phyloP scores from a whole-genome alignment of 2,797 vertebrate species.

The Coregonus sp. region DNA sequence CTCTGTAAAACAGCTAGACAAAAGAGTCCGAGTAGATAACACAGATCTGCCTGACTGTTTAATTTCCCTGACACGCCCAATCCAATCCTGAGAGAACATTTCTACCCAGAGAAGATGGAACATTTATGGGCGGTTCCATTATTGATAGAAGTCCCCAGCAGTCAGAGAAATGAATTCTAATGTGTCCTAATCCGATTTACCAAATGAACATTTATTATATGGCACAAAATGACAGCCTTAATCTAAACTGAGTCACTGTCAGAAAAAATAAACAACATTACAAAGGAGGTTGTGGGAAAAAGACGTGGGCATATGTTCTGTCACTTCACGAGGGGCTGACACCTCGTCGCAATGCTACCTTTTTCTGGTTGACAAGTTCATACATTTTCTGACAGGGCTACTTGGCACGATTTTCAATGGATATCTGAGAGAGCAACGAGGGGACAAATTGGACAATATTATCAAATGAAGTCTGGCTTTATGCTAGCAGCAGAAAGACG shows the following conservation, averaged over 20 bases:
- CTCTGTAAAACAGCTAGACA: no score
- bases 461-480: constrained; percentile 56
- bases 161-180: constrained; percentile 74
- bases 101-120: constrained; percentile 65
- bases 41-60: constrained; percentile 52
- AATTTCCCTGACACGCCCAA: constrained; percentile 55
- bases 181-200: constrained; percentile 72
- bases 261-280: constrained; percentile 46
- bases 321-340: constrained; percentile 57
- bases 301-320: constrained; percentile 54
- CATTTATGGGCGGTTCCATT: constrained; percentile 65
- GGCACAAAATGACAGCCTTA: constrained; percentile 54
- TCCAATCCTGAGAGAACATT: constrained; percentile 65
- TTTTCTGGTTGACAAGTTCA: constrained; percentile 70
- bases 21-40: constrained; percentile 49
- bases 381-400: constrained; percentile 63
- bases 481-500: constrained; percentile 46
- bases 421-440: constrained; percentile 62
- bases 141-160: constrained; percentile 71
- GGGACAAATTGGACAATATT: constrained; percentile 52
- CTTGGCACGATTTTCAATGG: constrained; percentile 65
- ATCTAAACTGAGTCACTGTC: constrained; percentile 64
- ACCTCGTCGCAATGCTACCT: constrained; percentile 58
- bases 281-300: constrained; percentile 49
- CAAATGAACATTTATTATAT: constrained; percentile 70